Evolutionary conservation across 2,888 invertebrate species (phyloP).

Genomic region (Mythimna lalbum): DNA sequence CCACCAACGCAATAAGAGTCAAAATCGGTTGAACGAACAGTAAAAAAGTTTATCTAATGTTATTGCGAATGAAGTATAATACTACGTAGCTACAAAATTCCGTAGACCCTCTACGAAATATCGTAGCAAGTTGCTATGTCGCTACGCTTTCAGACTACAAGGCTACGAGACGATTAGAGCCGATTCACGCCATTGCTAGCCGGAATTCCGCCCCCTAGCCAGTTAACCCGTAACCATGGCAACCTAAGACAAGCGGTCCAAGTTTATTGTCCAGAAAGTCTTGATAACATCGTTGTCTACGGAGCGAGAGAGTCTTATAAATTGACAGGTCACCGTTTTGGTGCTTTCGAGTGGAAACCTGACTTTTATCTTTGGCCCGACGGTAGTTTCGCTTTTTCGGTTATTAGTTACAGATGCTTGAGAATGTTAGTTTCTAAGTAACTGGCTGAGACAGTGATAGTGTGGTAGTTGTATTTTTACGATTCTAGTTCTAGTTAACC

Average conservation of each 20-base stretch:
- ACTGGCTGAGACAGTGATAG: too few species aligned
- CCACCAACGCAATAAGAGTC: too few species aligned
- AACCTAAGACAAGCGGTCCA: slow-evolving; percentile 41
- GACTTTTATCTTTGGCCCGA: slow-evolving; percentile 23
- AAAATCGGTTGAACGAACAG: too few species aligned
- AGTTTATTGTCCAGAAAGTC: slow-evolving; percentile 52
- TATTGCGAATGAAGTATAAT: too few species aligned
- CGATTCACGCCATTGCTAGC: slow-evolving; percentile 46
- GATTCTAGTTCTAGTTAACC: neutral
- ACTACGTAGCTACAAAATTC: neutral
- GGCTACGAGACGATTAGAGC: slow-evolving; percentile 49
- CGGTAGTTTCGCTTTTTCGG: neutral
- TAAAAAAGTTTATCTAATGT: too few species aligned
- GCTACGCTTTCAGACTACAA: slow-evolving; percentile 61
- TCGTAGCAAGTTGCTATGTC: slow-evolving; percentile 60
- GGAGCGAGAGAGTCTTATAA: slow-evolving; percentile 34
- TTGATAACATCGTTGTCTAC: slow-evolving; percentile 36
- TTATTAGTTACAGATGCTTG: slow-evolving; percentile 12
- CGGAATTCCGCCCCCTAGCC: slow-evolving; percentile 37
- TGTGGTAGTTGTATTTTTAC: neutral
- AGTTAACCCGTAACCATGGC: slow-evolving; percentile 47
- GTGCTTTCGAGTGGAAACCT: slow-evolving; percentile 31
- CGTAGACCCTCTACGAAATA: slow-evolving; percentile 57
- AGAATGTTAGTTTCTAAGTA: neutral
- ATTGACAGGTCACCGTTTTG: slow-evolving; percentile 28